Conservation (phyloP, 2,113 vertebrate genomes). For the Xenus cinereus region DNA sequence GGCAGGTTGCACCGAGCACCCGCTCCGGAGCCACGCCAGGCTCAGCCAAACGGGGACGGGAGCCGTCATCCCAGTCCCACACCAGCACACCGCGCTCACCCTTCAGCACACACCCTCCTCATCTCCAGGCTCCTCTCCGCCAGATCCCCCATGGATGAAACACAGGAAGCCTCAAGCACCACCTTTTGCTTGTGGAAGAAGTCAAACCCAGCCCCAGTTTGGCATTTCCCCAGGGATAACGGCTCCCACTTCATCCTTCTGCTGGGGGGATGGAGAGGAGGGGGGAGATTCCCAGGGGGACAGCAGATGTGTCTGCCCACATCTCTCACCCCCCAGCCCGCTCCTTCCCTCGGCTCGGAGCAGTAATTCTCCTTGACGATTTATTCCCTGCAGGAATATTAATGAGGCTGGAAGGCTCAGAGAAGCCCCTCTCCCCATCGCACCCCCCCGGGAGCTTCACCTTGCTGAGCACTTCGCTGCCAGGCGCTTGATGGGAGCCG, state of each 20-base stretch:
- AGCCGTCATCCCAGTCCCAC: neutral
- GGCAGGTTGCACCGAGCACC: fast-evolving
- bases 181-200: fast-evolving
- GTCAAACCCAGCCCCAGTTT: fast-evolving
- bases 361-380: neutral
- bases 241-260: neutral
- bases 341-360: neutral
- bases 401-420: neutral
- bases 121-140: neutral
- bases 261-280: fast-evolving
- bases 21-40: fast-evolving
- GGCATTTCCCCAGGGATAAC: fast-evolving
- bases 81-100: fast-evolving
- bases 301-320: neutral
- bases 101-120: fast-evolving
- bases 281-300: neutral
- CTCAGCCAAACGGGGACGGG: fast-evolving
- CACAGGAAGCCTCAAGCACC: neutral
- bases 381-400: neutral
- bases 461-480: neutral
- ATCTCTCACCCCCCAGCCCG: neutral
- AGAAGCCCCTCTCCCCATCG: neutral
- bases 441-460: neutral
- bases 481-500: neutral
- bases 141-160: fast-evolving